phyloP scores from a whole-genome alignment of 2,888 invertebrate species.

The Biston stratarius region DNA sequence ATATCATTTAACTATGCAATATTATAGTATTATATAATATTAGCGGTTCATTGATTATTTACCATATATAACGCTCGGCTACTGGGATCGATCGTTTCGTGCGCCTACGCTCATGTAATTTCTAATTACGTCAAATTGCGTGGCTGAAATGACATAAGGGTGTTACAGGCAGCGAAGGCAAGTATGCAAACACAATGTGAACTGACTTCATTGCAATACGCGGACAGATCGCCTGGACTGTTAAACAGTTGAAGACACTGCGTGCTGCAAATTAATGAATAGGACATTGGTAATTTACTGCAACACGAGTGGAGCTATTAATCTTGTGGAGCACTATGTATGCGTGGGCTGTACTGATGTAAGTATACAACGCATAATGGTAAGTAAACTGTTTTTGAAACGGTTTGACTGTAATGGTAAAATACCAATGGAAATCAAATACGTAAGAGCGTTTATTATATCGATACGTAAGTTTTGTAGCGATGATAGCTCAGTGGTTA shows the following conservation, averaged over 20 bases:
- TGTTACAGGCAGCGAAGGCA: conserved; percentile 71
- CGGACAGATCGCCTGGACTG: conserved; percentile 37
- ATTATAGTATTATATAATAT: no score
- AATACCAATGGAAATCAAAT: not conserved
- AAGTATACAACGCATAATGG: conserved; percentile 6
- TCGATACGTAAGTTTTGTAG: no score
- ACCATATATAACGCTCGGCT: conserved; percentile 54
- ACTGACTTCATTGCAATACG: conserved; percentile 41
- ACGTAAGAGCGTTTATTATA: no score
- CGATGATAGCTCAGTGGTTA: no score
- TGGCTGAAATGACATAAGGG: conserved; percentile 80
- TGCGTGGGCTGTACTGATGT: conserved; percentile 4
- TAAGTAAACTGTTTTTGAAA: no score
- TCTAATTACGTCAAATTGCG: conserved; percentile 81
- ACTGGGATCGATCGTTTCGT: conserved; percentile 61
- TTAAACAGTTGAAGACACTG: conserved; percentile 35
- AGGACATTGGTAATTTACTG: conserved; percentile 37
- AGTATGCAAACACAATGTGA: conserved; percentile 60
- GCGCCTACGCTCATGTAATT: conserved; percentile 72
- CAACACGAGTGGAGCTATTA: conserved; percentile 26
- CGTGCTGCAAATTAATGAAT: conserved; percentile 39
- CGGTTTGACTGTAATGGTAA: not conserved
- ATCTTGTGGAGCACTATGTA: conserved; percentile 29
- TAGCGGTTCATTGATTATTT: conserved; percentile 67
- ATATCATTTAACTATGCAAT: conserved; percentile 57